These are phyloP conservation scores for Oeneis ivallda DNA, from an alignment of 2,888 invertebrate genomes.

Conservation along the genomic window DNA sequence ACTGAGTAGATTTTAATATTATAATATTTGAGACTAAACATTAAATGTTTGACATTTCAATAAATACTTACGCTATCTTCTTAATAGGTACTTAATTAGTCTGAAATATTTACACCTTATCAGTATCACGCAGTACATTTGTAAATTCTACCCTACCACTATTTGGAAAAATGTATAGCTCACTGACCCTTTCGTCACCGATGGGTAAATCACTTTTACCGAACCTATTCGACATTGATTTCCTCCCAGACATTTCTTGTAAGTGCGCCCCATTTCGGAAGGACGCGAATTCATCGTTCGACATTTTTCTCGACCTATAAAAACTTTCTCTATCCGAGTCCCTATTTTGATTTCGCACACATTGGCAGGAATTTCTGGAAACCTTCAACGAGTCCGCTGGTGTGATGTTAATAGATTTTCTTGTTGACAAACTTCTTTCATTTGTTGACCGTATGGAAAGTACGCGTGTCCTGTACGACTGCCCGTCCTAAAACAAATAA, in stretches of 20 bases:
- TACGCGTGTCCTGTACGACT: slow-evolving; percentile 70
- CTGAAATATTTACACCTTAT: slow-evolving; percentile 64
- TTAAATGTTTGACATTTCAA: slow-evolving; percentile 28
- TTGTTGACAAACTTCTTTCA: slow-evolving; percentile 61
- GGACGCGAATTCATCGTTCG: slow-evolving; percentile 48
- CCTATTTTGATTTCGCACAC: slow-evolving; percentile 54
- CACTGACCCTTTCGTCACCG: slow-evolving; percentile 70
- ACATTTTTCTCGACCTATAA: slow-evolving; percentile 50
- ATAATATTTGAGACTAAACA: slow-evolving; percentile 14
- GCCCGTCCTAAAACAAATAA: slow-evolving; percentile 61
- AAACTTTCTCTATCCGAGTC: slow-evolving; percentile 54
- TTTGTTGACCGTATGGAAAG: slow-evolving; percentile 73
- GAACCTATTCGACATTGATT: slow-evolving; percentile 47
- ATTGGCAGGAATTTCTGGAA: slow-evolving; percentile 61
- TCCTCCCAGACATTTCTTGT: slow-evolving; percentile 42
- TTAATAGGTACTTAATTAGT: slow-evolving; percentile 15
- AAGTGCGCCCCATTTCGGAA: slow-evolving; percentile 45
- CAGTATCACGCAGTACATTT: slow-evolving; percentile 69
- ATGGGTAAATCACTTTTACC: slow-evolving; percentile 54
- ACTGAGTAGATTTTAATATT: not conserved
- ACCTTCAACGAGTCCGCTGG: slow-evolving; percentile 57
- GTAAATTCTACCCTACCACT: slow-evolving; percentile 75
- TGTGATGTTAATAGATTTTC: slow-evolving; percentile 64
- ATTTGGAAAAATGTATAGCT: slow-evolving; percentile 74
- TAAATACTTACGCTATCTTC: slow-evolving; percentile 30